Base-by-base conservation (phyloP, 2,797 vertebrate genomes). In the Adelosebastes latens region DNA sequence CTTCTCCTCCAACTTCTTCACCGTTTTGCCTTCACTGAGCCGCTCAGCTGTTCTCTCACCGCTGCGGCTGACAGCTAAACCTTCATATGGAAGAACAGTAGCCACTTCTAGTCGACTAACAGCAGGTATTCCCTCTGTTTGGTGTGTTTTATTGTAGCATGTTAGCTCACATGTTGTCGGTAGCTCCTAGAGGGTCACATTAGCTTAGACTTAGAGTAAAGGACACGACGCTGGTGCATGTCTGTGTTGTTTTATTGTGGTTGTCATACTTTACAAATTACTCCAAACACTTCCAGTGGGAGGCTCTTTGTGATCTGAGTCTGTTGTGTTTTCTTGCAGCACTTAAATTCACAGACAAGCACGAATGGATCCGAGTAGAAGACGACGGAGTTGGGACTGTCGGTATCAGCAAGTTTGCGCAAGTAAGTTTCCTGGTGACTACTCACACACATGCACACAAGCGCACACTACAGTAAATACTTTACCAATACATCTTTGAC, bases 371-470 rank as follows among this genome's bases (percentile, higher is more conserved):
- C 85, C 95, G 96, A 18, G 96, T 98, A 88, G 97, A 97, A 90
- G 97, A 98, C 16, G 82, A 76, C 58, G 97, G 97, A 25, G 80
- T 96, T 71, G 98, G 98, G 59, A 99, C 97, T 32, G 97, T 99
- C 86, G 98, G 98, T 78, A 99, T 99, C 96, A 99, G 98, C 96
- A 94, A 96, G 88, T 99, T 97, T 95, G 98, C 98, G 75, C 98
- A 99, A 95, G 98, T 99, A 94, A 60, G 89, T 79, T 55, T 1
- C 16, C 8, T 4, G 4, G 34, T n/a, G n/a, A n/a, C n/a, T n/a
- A 22, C 49, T 6, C 2, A 4, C 10, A 29, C 14, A 16, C 2
- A 14, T 9, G 3, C 1, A 22, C 10, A 20, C 1, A 27, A 1
- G 8, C 56, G 42, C 8, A 18, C 18, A 3, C 2, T 27, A 6